Conservation (phyloP, 2,888 invertebrate species). For the Microchrysa polita region DNA sequence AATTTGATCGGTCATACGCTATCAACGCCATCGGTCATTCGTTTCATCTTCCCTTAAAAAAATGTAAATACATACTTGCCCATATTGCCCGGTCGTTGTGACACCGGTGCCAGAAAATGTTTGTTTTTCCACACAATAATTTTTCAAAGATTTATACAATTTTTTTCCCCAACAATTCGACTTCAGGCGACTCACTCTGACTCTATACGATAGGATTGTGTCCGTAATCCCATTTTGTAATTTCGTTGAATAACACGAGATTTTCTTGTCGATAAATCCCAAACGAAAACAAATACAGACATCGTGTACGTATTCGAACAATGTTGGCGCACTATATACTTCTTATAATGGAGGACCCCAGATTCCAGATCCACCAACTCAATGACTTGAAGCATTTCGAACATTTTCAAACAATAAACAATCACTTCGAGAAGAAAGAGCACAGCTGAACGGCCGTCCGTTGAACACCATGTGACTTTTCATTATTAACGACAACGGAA, state of each 20-base stretch:
- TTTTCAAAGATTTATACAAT: too few species aligned
- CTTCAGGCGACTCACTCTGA: not conserved
- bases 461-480: not conserved
- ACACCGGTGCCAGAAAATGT: too few species aligned
- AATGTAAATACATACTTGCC: too few species aligned
- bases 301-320: not conserved
- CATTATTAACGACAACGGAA: not conserved
- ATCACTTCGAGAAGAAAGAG: too few species aligned
- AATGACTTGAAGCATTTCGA: not conserved
- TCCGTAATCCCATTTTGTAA: slow-evolving; percentile 37
- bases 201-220: not conserved
- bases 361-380: too few species aligned
- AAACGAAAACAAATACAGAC: slow-evolving; percentile 39
- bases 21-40: too few species aligned
- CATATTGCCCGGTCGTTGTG: too few species aligned
- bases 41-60: too few species aligned
- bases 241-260: slow-evolving; percentile 30
- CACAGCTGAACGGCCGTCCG: not conserved
- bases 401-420: slow-evolving; percentile 10
- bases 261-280: slow-evolving; percentile 41
- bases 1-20: too few species aligned
- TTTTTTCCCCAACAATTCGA: too few species aligned
- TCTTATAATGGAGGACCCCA: too few species aligned
- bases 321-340: not conserved
- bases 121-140: too few species aligned